Evolutionary conservation across 2,797 vertebrate species (phyloP).

Genomic region (Schizopygopsis pylzovi): DNA sequence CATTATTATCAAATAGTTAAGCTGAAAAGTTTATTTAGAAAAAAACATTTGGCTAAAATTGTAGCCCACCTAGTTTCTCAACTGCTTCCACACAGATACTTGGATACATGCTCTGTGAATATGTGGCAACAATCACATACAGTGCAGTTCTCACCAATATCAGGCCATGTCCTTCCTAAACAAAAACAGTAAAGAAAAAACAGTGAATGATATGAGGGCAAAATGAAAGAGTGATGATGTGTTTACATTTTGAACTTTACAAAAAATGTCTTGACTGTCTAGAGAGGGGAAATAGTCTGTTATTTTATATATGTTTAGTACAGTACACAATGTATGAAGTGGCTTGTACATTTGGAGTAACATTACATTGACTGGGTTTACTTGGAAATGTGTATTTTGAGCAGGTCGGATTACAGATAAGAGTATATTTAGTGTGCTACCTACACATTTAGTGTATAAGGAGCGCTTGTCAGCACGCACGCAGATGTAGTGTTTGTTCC

Average conservation of each 20-base stretch:
- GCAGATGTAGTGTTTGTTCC: constrained; percentile 59
- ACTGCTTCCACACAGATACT: constrained; percentile 82
- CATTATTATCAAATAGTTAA: not conserved
- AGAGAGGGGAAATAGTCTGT: too few species aligned
- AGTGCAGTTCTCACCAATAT: constrained; percentile 73
- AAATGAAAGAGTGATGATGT: not conserved
- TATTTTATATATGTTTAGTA: not conserved
- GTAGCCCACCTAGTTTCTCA: constrained; percentile 77
- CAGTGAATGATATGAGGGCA: not conserved
- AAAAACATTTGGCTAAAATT: not conserved
- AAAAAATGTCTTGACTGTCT: too few species aligned
- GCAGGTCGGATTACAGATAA: not conserved
- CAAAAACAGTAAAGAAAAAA: constrained; percentile 36
- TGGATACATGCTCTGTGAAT: constrained; percentile 77
- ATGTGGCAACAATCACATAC: constrained; percentile 77
- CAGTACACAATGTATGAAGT: not conserved
- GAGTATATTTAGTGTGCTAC: constrained; percentile 16
- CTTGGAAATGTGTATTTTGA: too few species aligned
- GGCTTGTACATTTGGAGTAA: not conserved
- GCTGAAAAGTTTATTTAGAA: not conserved
- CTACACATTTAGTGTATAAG: constrained; percentile 62
- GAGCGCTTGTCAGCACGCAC: constrained; percentile 64
- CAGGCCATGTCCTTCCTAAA: constrained; percentile 74
- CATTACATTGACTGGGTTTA: too few species aligned
- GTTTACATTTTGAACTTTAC: not conserved